These are phyloP conservation scores for Pelosia muscerda DNA, from an alignment of 2,888 invertebrate species.

Conservation along the genomic window DNA sequence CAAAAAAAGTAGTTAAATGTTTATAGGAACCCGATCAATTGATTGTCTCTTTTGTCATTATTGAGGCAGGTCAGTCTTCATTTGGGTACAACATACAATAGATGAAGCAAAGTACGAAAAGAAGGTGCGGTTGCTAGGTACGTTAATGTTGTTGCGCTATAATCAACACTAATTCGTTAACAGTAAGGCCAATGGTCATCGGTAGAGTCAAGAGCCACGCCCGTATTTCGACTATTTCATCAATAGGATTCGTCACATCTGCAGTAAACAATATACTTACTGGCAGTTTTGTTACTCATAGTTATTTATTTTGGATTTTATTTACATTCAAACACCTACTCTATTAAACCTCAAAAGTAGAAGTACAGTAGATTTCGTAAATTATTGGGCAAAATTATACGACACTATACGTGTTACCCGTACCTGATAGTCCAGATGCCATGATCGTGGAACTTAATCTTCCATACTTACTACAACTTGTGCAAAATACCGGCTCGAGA, in stretches of 20 bases:
- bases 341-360: neutral
- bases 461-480: conserved; percentile 65
- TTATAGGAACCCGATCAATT: neutral
- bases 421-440: conserved; percentile 56
- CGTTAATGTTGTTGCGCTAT: conserved; percentile 53
- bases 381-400: conserved; percentile 1
- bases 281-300: conserved; percentile 18
- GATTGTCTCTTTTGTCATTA: conserved; percentile 15
- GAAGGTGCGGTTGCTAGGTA: conserved; percentile 57
- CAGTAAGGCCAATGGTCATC: conserved; percentile 64
- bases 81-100: conserved; percentile 39
- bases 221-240: conserved; percentile 63
- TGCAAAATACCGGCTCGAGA: conserved; percentile 20
- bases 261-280: conserved; percentile 20
- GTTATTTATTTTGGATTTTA: conserved; percentile 31
- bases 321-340: conserved; percentile 40
- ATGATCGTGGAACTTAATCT: conserved; percentile 46
- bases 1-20: conserved; percentile 18
- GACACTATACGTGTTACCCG: conserved; percentile 23
- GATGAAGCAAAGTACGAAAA: conserved; percentile 24
- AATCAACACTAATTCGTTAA: conserved; percentile 69
- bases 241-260: conserved; percentile 43
- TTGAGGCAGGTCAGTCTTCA: conserved; percentile 56
- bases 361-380: neutral
- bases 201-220: conserved; percentile 69